Base-by-base conservation (phyloP, 2,888 invertebrate species). In the Nipponacmea schrenckii region DNA sequence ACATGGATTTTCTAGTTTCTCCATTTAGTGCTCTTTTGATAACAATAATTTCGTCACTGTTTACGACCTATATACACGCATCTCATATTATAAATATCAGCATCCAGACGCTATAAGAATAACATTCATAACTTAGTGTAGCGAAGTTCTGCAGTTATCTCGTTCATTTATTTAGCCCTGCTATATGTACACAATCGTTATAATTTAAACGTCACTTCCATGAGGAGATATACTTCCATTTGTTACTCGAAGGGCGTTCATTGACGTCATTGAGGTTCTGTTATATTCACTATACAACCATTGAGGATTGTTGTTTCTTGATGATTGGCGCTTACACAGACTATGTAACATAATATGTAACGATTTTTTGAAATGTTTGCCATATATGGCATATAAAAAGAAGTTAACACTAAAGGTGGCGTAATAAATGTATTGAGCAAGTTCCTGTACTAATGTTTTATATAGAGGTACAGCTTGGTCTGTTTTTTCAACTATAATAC, bases 361-460 rank as follows among this genome's bases (percentile, higher is more conserved):
- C 1, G 79, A 77, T 63, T 69, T 73, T 65, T 79, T 75, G 46
- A 81, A 81, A 65, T 81, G 79, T 56, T 78, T 77, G 10, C 81
- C 81, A 70, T 77, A 81, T 45, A 80, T 56, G 10, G 81, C 78
- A 65, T 83, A 83, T 4, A 83, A 62, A 45, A 81, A 73, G 67
- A 83, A 80, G 63, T 83, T 82, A 20, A 82, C 77, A 70, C 80
- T 78, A 45, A 83, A 83, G 7, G 79, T 81, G 10, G 77, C 67
- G 48, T 83, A 81, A 63, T 80, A 81, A 1, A 82, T 50, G 20
- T 81, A 67, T 45, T 77, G 76, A 0, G 80, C 72, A 1, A 80
- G 69, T 64, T 77, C 77, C 20, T 81, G 81, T 15, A 81, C 64
- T 44, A 81, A 48, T 48, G 31, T 48, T 50, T 50, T 62, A 46